Evolutionary conservation across 2,888 invertebrate species (phyloP).

Genomic region (Macropis europaea): DNA sequence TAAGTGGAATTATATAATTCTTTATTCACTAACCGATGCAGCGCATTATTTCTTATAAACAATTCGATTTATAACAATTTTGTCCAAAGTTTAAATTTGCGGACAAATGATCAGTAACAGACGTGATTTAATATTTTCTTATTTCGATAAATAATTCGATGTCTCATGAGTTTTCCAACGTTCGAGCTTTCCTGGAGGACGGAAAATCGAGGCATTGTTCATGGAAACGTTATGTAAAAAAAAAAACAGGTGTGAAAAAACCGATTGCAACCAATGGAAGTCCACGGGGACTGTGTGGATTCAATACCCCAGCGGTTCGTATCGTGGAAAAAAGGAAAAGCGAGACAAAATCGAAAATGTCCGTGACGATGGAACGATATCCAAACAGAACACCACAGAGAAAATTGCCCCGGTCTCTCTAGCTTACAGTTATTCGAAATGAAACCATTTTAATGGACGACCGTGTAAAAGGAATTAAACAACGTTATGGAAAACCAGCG

Average conservation of each 20-base stretch:
- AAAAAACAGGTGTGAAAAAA: constrained; percentile 41
- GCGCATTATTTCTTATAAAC: background rate
- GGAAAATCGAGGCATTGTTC: constrained; percentile 40
- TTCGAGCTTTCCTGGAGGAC: constrained; percentile 18
- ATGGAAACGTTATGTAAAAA: constrained; percentile 31
- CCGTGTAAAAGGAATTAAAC: no score
- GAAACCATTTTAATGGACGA: background rate
- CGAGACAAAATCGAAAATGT: constrained; percentile 1
- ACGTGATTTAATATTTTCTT: no score
- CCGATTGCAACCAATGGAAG: constrained; percentile 44
- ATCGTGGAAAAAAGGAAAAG: constrained; percentile 2
- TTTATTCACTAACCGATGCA: no score
- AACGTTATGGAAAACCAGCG: background rate
- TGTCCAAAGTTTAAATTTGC: no score
- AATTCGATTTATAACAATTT: constrained; percentile 5
- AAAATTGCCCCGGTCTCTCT: background rate
- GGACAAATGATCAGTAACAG: no score
- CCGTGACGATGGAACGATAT: background rate
- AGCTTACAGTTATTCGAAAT: background rate
- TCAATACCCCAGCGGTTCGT: constrained; percentile 45
- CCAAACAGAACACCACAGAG: background rate
- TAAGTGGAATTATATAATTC: no score
- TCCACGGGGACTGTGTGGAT: constrained; percentile 49
- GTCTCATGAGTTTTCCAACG: constrained; percentile 37
- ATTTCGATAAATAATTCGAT: no score